Percentiles rank a stretch among this genome's conserved stretches.
Evolutionary conservation across 2,888 invertebrate genomes (phyloP).

Genomic region (Formica aserva): DNA sequence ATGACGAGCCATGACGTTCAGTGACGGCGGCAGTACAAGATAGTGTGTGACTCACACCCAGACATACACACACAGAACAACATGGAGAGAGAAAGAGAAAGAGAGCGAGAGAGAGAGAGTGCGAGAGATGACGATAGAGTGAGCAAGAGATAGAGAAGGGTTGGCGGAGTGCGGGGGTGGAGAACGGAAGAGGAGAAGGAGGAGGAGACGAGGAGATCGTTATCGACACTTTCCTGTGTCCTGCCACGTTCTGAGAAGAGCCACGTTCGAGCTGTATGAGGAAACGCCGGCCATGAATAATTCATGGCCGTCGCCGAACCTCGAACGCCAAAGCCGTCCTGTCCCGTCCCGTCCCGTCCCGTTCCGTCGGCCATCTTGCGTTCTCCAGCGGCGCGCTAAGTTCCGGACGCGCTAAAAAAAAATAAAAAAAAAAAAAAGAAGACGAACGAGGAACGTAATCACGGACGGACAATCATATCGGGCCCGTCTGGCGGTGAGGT

Average conservation of each 20-base stretch:
- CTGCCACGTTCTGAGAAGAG: conserved; percentile 85
- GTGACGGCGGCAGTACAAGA: conserved; percentile 68
- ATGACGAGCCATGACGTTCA: conserved; percentile 74
- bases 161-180: conserved; percentile 30
- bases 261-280: conserved; percentile 82
- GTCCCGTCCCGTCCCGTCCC: conserved; percentile 66
- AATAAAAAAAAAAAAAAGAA: background rate
- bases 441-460: background rate
- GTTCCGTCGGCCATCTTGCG: conserved; percentile 41
- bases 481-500: conserved; percentile 23
- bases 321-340: conserved; percentile 64
- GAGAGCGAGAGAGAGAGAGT: conserved; percentile 52
- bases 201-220: conserved; percentile 76
- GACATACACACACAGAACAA: background rate
- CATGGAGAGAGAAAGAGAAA: conserved; percentile 51
- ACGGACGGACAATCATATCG: conserved; percentile 33
- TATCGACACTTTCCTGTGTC: conserved; percentile 85
- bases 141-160: conserved; percentile 2
- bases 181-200: conserved; percentile 28
- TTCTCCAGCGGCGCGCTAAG: conserved; percentile 47
- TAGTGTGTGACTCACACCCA: conserved; percentile 53
- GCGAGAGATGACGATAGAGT: conserved; percentile 44
- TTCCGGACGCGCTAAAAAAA: conserved; percentile 20
- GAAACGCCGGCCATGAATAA: conserved; percentile 84
- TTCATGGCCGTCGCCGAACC: conserved; percentile 83